A percentile compares a stretch with the other conserved stretches of the same genome.
These are phyloP conservation scores for Eutrigla gurnardus DNA, from an alignment of 2,797 vertebrate genomes.

Conservation along the genomic window DNA sequence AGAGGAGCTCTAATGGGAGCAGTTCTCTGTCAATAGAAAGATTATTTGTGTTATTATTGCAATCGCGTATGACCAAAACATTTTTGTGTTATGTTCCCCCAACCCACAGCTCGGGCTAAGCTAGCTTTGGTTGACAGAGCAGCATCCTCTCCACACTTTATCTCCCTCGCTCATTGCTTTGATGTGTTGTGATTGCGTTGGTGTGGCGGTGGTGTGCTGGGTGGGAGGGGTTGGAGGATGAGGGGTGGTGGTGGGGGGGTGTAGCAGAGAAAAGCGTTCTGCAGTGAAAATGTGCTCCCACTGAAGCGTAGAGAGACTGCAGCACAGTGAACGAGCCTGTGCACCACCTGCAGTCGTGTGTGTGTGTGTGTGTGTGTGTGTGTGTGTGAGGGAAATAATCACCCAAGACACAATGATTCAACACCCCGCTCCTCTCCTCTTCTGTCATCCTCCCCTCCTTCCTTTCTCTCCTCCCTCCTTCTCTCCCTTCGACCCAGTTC, in stretches of 20 bases:
- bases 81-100: slow-evolving; percentile 33
- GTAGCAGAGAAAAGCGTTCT: slow-evolving; percentile 78
- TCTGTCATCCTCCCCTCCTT: slow-evolving; percentile 52
- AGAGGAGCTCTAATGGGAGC: slow-evolving; percentile 4
- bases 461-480: slow-evolving; percentile 60
- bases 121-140: slow-evolving; percentile 65
- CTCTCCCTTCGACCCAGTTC: slow-evolving; percentile 73
- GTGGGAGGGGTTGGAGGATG: slow-evolving; percentile 50
- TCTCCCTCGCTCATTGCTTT: slow-evolving; percentile 80
- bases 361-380: slow-evolving; percentile 42
- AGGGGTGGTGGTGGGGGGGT: slow-evolving; percentile 18
- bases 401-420: slow-evolving; percentile 80
- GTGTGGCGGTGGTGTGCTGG: slow-evolving; percentile 65
- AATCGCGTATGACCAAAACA: slow-evolving; percentile 40
- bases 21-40: slow-evolving; percentile 10
- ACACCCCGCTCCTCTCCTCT: slow-evolving; percentile 66
- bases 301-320: slow-evolving; percentile 88
- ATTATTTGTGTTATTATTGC: background rate
- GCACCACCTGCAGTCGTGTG: slow-evolving; percentile 81
- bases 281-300: slow-evolving; percentile 85
- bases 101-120: slow-evolving; percentile 42
- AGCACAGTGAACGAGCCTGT: slow-evolving; percentile 82
- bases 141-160: slow-evolving; percentile 68
- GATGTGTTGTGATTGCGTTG: slow-evolving; percentile 82
- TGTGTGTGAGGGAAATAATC: slow-evolving; percentile 70